phyloP scores from a whole-genome alignment of 2,797 vertebrate genomes.

The Sciurus carolinensis region DNA sequence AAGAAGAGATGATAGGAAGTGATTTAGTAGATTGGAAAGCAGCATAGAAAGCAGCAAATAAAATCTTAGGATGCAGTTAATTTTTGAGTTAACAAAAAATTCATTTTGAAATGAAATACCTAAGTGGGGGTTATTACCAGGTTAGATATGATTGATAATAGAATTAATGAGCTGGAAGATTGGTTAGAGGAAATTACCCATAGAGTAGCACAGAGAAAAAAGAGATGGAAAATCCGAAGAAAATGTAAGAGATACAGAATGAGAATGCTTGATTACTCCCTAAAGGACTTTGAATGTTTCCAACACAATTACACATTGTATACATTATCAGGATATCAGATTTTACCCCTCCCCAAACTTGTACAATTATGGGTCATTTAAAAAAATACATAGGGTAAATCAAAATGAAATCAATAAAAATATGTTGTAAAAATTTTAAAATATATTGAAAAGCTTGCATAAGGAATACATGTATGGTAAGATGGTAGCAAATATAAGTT shows the following conservation, averaged over 20 bases:
- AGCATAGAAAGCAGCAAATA: neutral
- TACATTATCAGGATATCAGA: neutral
- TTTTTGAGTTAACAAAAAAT: neutral
- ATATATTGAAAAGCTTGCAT: neutral
- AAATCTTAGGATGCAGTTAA: neutral
- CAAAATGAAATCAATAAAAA: neutral
- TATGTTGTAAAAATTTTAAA: neutral
- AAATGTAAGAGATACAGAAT: neutral
- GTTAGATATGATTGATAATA: neutral
- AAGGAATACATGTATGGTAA: neutral
- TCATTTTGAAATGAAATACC: conserved; percentile 8
- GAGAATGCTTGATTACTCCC: neutral
- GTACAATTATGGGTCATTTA: neutral
- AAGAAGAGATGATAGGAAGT: neutral
- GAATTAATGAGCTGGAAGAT: conserved; percentile 33
- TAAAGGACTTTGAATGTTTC: neutral
- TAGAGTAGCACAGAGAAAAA: neutral
- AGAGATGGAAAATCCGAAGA: neutral
- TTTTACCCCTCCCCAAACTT: neutral
- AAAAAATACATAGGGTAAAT: neutral
- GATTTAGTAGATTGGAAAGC: neutral
- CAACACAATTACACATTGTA: neutral
- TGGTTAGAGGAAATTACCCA: neutral
- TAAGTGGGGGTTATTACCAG: neutral
- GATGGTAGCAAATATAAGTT: neutral